Evolutionary conservation across 1,140 invertebrate genomes (phyloP), one percentile per base, ranked within the genome.

Genomic region (Caerostris darwini): DNA sequence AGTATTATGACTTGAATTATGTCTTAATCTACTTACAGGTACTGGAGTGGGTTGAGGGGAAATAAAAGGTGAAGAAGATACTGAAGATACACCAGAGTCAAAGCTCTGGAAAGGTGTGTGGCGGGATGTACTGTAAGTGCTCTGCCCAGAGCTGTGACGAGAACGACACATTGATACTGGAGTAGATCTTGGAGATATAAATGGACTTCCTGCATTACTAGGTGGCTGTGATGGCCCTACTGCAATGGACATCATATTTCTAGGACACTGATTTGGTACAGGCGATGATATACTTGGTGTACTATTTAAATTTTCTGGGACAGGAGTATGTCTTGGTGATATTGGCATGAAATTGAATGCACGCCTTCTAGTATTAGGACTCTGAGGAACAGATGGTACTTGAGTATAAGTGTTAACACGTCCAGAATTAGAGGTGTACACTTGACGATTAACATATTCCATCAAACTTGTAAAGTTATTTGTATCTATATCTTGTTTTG

Each of bases 321-420:
- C 92, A 67, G 95, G 95, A 87, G 95, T 95, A 54, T 97, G 97
- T 90, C 97, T 97, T 6, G 98, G 98, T 54, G 98, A 98, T 95
- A 98, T 98, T 0, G 98, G 98, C 7, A 97, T 97, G 95, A 98
- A 98, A 96, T 97, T 98, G 95, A 98, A 98, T 95, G 97, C 97
- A 95, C 97, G 97, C 69, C 97, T 96, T 95, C 98, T 96, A 12
- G 97, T 97, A 95, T 97, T 97, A 3, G 97, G 97, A 96, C 97
- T 97, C 95, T 97, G 96, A 7, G 97, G 97, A 19, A 97, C 96
- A 19, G 96, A 95, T 54, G 95, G 95, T 71, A 94, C 58, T 89
- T 95, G 94, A 69, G 94, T 94, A n/a, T 94, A 88, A 17, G 92
- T 82, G 61, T 53, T 92, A 7, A 87, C 71, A 19, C 92, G 85